Evolutionary conservation across 2,113 vertebrate species (phyloP).

Genomic region (Hassar affinis): DNA sequence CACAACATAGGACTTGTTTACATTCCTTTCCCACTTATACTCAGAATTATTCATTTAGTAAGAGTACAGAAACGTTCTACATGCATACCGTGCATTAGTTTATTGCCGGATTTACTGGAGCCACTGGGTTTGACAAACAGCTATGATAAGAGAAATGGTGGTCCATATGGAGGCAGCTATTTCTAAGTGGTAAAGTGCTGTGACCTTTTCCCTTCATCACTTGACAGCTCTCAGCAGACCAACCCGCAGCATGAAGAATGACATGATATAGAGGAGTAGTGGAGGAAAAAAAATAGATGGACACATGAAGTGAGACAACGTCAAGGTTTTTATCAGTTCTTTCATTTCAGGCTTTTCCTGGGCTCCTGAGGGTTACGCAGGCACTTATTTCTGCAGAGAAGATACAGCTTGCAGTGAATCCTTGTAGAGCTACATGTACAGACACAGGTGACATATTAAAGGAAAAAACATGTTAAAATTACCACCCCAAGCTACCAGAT

Average conservation of each 20-base stretch:
- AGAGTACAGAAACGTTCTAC: background rate
- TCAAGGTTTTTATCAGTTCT: background rate
- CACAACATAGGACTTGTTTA: background rate
- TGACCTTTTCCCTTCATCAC: conserved; percentile 32
- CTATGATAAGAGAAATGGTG: background rate
- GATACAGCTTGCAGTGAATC: background rate
- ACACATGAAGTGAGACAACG: background rate
- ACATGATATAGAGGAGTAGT: background rate
- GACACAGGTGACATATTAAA: too few species aligned
- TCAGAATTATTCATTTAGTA: background rate
- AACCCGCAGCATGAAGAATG: background rate
- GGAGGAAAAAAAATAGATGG: background rate
- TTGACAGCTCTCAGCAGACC: conserved; percentile 21
- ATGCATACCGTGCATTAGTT: too few species aligned
- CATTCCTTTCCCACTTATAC: background rate
- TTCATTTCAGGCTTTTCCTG: background rate
- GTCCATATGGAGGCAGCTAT: background rate
- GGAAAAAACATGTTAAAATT: too few species aligned
- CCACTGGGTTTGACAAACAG: conserved; percentile 9
- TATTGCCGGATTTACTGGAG: background rate
- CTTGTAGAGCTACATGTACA: background rate
- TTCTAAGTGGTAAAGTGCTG: background rate
- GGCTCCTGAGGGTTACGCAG: background rate
- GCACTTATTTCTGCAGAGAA: background rate
- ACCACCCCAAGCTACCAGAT: too few species aligned